Base-by-base conservation (phyloP, 2,888 invertebrate genomes). In the Mimumesa dahlbomi region DNA sequence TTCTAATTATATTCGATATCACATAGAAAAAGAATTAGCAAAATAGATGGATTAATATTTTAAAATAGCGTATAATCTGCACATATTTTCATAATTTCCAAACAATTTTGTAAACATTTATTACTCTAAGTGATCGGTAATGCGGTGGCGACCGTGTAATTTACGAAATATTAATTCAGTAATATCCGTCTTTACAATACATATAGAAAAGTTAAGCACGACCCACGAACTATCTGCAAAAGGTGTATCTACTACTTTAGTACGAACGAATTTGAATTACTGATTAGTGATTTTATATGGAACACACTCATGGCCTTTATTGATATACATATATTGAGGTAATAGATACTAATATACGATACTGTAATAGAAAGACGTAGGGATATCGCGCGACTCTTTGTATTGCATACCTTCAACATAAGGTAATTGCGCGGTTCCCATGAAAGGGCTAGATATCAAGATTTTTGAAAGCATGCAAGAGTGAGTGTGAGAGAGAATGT, bases 271-370 rank as follows among this genome's bases (percentile, higher is more conserved):
- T 72, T 82, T 82, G 49, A 76, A 81, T 80, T 82, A 82, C 77
- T 77, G 74, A 81, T 82, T 82, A 85, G 83, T 82, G 77, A 84
- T 88, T 87, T 87, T 88, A 87, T 84, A 86, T 84, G 81, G 75
- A 84, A 84, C 77, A 87, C 85, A 86, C 84, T 85, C 78, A 87
- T 88, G 88, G 88, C 88, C 88, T 88, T 88, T 81, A 84, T 85
- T 78, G 70, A 82, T 85, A 84, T 82, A 83, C 67, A 83, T 77
- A 74, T 63, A 75, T 75, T 61, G 61, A 75, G 75, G 48, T 73
- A 70, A 25, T 71, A 71, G 71, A 66, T 65, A 71, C 66, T 70
- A 71, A 64, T 67, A 71, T 64, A 67, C 49, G 31, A 45, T 74
- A 71, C 67, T 71, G 53, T 67, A 54, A 59, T 71, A 54, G 57